Base-by-base conservation (phyloP, 2,888 invertebrate genomes). In the Zygaena filipendulae region DNA sequence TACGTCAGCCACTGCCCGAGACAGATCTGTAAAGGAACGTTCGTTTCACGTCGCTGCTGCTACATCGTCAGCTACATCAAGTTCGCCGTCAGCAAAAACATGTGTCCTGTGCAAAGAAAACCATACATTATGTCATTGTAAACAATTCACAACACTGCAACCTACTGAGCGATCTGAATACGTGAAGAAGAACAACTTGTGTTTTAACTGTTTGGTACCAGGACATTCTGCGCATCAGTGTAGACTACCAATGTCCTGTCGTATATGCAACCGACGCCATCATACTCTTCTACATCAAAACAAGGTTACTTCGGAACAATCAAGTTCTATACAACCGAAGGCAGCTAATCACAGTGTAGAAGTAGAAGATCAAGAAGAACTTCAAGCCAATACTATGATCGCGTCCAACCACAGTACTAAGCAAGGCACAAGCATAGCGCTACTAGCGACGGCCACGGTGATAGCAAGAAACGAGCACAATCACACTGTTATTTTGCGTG, bases 361-460 rank as follows among this genome's bases (percentile, higher is more conserved):
- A 20, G 23, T n/a, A n/a, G n/a, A n/a, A n/a, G n/a, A n/a, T n/a
- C n/a, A n/a, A n/a, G n/a, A n/a, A n/a, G n/a, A n/a, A n/a, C n/a
- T n/a, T n/a, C n/a, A 29, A 26, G 32, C 32, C 1, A 25, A 33
- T 9, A 29, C 36, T 27, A 26, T 21, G 27, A 21, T 38, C 22
- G 25, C 43, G 16, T 36, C 40, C 11, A 29, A 40, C 21, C 16
- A 25, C n/a, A n/a, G n/a, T n/a, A 4, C 16, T 8, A 20, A 30
- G 9, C 25, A 33, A 13, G n/a, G n/a, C n/a, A n/a, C n/a, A n/a
- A 13, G 10, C 8, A 16, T 21, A 7, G 22, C 28, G 14, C 20
- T 29, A 13, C 19, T 33, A 12, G 23, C 28, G 3, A 24, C 25
- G 13, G 28, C 32, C 4, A 16, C 22, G 13, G 21, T 28, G n/a